Evolutionary conservation across 2,797 vertebrate genomes (phyloP), one percentile per base, ranked within the genome.

Genomic region (Gymnothorax reevesii): DNA sequence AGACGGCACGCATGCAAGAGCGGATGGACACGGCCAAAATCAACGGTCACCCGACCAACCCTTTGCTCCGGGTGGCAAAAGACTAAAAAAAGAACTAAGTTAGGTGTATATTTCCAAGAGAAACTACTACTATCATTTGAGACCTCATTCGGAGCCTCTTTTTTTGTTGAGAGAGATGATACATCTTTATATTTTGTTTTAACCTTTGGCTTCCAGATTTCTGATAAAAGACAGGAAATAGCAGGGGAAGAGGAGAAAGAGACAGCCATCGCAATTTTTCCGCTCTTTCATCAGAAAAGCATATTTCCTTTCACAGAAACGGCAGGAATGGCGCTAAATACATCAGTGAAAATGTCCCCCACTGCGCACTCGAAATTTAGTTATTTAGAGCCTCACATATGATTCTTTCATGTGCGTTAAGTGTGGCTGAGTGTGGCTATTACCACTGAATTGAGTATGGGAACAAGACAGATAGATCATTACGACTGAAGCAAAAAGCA

Each of bases 191-290:
- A 83, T 79, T 69, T 92, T 94, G 94, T 94, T 94, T 94, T 94
- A 91, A 95, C 93, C 93, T 89, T 92, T 86, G 87, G 89, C 88
- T 90, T 91, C 92, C 93, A 94, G 93, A 94, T 94, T 93, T 93
- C 85, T 90, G 92, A 94, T 94, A 92, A 95, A 94, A 91, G 93
- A 94, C 92, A 94, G 94, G 92, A 93, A 94, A 93, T 85, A 88
- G 89, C 59, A 90, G 89, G 83, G 88, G 64, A 91, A 52, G 83
- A 15, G 54, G 62, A 13, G 71, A 92, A 92, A 90, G 89, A 91
- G 87, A 91, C 91, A 93, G 89, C 90, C 91, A 88, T 91, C 88
- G 87, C 87, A 91, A 60, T 86, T 57, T 83, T 83, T 85, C 82
- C 57, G 82, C 80, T 62, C 60, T 73, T 85, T 85, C 83, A 85